These are phyloP conservation scores for Thomomys bottae DNA, from an alignment of 2,113 vertebrate species.

Conservation along the genomic window DNA sequence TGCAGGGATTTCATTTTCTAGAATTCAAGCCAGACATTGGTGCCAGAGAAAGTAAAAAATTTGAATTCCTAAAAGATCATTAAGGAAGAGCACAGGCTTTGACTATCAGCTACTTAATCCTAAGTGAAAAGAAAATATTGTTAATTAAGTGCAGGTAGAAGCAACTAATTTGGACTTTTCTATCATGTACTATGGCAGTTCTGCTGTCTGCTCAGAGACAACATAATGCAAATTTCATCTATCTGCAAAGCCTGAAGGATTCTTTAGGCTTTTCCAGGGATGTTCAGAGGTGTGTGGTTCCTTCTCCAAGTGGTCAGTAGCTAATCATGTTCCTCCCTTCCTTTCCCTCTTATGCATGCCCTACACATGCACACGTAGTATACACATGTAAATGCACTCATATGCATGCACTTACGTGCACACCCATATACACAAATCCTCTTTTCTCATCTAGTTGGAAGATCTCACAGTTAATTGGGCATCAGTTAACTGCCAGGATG, in stretches of 20 bases:
- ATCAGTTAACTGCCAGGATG: not conserved
- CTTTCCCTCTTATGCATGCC: not conserved
- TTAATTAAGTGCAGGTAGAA: not conserved
- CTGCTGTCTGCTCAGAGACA: accelerated
- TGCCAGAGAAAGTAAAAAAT: not conserved
- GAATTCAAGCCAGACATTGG: not conserved
- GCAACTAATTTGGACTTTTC: accelerated
- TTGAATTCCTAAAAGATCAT: not conserved
- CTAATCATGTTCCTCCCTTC: not conserved
- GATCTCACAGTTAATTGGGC: not conserved
- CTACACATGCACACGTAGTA: too few species aligned
- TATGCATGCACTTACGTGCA: too few species aligned
- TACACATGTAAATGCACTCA: too few species aligned
- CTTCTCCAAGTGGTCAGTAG: not conserved
- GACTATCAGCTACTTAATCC: not conserved
- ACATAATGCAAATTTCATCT: too few species aligned
- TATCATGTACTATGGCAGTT: too few species aligned
- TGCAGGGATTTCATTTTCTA: not conserved
- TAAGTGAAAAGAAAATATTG: not conserved
- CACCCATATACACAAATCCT: too few species aligned
- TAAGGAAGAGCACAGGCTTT: not conserved
- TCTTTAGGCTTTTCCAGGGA: not conserved
- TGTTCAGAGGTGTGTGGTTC: accelerated
- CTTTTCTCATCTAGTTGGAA: not conserved
- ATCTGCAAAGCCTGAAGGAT: not conserved